A percentile compares a stretch with the other conserved stretches of the same genome.
Evolutionary conservation across 2,113 vertebrate species (phyloP).

Genomic region (Chrysochloris asiatica): DNA sequence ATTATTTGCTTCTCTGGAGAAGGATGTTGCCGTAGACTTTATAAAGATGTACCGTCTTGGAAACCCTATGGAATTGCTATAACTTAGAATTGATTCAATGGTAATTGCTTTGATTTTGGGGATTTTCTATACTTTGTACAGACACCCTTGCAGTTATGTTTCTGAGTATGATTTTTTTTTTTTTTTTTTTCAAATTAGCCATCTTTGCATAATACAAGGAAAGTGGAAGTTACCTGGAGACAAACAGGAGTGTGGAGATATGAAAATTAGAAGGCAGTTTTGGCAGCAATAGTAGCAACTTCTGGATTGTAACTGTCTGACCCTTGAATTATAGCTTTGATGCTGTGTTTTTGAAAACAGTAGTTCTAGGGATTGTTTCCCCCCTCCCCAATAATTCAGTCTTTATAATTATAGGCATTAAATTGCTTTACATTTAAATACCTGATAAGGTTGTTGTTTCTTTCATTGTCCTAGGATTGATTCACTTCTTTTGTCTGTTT

Average conservation of each 20-base stretch:
- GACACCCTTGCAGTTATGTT: neutral
- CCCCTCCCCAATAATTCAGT: neutral
- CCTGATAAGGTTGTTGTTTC: neutral
- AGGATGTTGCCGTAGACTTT: neutral
- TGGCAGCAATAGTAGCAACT: neutral
- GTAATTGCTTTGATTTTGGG: neutral
- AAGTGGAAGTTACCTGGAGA: neutral
- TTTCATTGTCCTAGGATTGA: neutral
- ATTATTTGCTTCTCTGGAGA: no score
- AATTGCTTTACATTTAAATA: neutral
- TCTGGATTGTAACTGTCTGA: constrained; percentile 15
- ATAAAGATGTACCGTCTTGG: neutral
- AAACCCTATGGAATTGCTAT: neutral
- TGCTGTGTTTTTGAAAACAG: neutral
- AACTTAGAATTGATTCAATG: neutral
- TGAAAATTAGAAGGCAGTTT: neutral
- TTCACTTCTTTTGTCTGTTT: neutral
- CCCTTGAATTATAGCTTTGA: neutral
- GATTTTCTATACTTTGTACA: neutral
- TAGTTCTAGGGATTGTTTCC: neutral
- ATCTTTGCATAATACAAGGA: neutral
- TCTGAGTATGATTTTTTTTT: neutral
- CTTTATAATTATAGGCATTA: neutral
- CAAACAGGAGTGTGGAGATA: neutral
- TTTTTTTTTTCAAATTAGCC: neutral